Evolutionary conservation across 2,888 invertebrate species (phyloP), one percentile per base, ranked within the genome.

Genomic region (Nudaria mundana): DNA sequence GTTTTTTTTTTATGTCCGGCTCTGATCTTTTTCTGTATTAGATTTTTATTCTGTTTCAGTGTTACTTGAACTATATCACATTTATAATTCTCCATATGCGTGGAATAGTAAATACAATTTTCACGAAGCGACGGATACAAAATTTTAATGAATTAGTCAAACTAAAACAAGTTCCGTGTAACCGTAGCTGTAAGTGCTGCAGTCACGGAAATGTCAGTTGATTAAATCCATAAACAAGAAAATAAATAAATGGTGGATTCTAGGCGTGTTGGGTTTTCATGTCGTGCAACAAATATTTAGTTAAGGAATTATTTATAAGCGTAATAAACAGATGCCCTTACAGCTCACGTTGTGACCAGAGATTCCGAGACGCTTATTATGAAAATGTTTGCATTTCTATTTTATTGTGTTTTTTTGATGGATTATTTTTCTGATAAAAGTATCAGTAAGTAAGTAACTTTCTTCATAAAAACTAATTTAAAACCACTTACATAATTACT

Each of bases 201-300:
- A 67, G 72, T 76, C 80, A 79, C 81, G 78, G 61, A 77, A 78
- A 72, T 69, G 71, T 72, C 73, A 72, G 56, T 61, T 72, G 71
- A 79, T 76, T 76, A 78, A 76, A 69, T 54, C 57, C 45, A 58
- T 68, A 62, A 56, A 66, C 56, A 63, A 52, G 48, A 66, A 68
- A 63, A 64, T 59, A 59, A 60, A 70, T n/a, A n/a, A 63, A 69
- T 63, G 57, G 56, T 52, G 39, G 53, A 39, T 53, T 41, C 28
- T 30, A 25, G 48, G 39, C 44, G 45, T 30, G 44, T 35, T 40
- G 23, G 31, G 28, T 40, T 44, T 36, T 50, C 42, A 29, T 38
- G 43, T 48, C 30, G 14, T 12, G 35, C 37, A 31, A 49, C 65
- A 42, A 44, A 51, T 54, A 55, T 42, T 52, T 8, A 40, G 22